These are phyloP conservation scores for Psittacara wagleri DNA, from an alignment of 2,113 vertebrate genomes.

Conservation along the genomic window DNA sequence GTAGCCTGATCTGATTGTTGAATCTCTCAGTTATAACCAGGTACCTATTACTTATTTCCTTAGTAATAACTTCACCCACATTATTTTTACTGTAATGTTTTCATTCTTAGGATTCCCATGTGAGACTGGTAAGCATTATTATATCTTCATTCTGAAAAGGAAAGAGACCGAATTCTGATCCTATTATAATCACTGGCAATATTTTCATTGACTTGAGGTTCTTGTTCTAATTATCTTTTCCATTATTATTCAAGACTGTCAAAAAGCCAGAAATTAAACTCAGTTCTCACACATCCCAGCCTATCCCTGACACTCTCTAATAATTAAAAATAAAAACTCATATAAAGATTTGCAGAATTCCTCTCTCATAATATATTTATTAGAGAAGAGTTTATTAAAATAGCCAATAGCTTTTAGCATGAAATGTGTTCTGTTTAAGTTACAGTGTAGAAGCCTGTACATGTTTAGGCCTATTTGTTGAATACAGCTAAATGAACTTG, in stretches of 20 bases:
- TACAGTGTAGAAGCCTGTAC: not conserved
- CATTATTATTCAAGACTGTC: slow-evolving; percentile 40
- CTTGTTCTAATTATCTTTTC: slow-evolving; percentile 52
- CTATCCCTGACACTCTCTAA: not conserved
- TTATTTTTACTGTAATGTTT: slow-evolving; percentile 5
- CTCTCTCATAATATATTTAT: not conserved
- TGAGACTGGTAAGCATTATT: not conserved
- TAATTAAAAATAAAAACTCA: not conserved
- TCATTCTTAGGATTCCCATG: not conserved
- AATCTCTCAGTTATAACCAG: not conserved
- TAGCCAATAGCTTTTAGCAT: not conserved
- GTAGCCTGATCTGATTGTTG: not conserved
- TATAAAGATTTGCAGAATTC: not conserved
- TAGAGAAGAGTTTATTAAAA: not conserved
- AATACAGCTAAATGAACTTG: not conserved
- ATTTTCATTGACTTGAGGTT: slow-evolving; percentile 33
- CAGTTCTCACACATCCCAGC: not conserved
- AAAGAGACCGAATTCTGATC: not conserved
- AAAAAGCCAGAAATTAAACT: slow-evolving; percentile 38
- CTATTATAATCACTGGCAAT: slow-evolving; percentile 11
- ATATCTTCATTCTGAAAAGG: slow-evolving; percentile 9
- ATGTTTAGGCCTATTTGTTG: not conserved
- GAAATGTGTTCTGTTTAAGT: not conserved
- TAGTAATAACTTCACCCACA: not conserved
- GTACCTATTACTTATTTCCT: not conserved